phyloP scores from a whole-genome alignment of 2,888 invertebrate species.

The Xylocampa areola region DNA sequence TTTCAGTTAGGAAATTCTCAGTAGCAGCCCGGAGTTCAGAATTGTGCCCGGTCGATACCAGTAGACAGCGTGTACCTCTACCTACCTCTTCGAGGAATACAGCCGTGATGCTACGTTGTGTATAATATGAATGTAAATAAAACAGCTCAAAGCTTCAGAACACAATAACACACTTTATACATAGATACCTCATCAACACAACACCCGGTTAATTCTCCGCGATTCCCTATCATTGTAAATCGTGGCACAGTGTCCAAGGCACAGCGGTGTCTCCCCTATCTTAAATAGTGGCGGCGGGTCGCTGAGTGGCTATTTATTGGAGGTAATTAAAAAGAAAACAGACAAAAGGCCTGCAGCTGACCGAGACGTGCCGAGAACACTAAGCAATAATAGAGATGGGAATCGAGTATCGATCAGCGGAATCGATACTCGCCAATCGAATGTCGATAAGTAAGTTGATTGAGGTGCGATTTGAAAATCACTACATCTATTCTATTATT shows the following conservation, averaged over 20 bases:
- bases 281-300: slow-evolving; percentile 61
- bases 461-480: background rate
- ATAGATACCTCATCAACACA: slow-evolving; percentile 5
- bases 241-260: slow-evolving; percentile 48
- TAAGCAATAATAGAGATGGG: slow-evolving; percentile 62
- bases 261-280: slow-evolving; percentile 66
- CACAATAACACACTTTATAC: background rate
- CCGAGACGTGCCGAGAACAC: slow-evolving; percentile 80
- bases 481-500: background rate
- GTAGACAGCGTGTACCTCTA: no score
- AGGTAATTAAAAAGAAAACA: slow-evolving; percentile 88
- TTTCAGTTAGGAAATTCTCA: no score
- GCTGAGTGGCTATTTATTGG: slow-evolving; percentile 81
- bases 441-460: no score
- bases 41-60: no score
- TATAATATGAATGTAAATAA: no score
- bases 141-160: background rate
- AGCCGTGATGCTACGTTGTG: no score
- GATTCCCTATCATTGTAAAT: slow-evolving; percentile 47
- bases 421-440: slow-evolving; percentile 3
- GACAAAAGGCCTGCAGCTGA: slow-evolving; percentile 85
- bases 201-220: slow-evolving; percentile 19
- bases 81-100: no score
- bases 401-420: slow-evolving; percentile 32
- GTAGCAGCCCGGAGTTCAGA: no score